Evolutionary conservation across 2,113 vertebrate species (phyloP), one percentile per base, ranked within the genome.

Genomic region (Halichoeres trimaculatus): DNA sequence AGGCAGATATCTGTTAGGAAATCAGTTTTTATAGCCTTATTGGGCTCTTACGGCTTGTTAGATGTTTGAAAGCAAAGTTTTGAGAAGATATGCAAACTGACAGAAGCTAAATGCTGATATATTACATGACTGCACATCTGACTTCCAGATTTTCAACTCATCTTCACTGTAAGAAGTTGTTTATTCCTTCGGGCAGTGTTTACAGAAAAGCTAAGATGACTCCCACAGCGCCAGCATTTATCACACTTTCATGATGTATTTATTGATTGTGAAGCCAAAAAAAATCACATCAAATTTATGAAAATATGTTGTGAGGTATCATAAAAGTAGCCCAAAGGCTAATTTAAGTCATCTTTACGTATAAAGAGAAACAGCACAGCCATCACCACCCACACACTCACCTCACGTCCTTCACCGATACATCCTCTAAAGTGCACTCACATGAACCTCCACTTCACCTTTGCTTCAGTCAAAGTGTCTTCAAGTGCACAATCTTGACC

Each of bases 1-100:
- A 57, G 45, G 38, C 19, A 45, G 34, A 72, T 73, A 69, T 78
- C 66, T 56, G 79, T 80, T 62, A 58, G 61, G 35, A 22, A 30
- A 13, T 47, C 14, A 72, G 34, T 61, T 20, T 66, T 23, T 57
- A 22, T 22, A 13, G 58, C 17, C 12, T 64, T 45, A 50, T 47
- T 74, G 55, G 34, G 16, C 50, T 54, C 45, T 47, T 26, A 4
- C 4, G 14, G 59, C 20, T 68, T 81, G 43, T 51, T 20, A 47
- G 54, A 59, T 47, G 40, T 34, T 74, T 65, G 57, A 48, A 78
- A 71, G 67, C 58, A 17, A 43, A 43, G 34, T 61, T 62, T 58
- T 57, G 19, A 58, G 54, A 52, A 16, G 10, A 61, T 16, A 11
- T 35, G 35, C 11, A 34, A 70, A 54, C 34, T 64, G 40, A 51